Percentiles rank a stretch among this genome's conserved stretches.
phyloP scores from a whole-genome alignment of 2,797 vertebrate species.

The Epinephelus awoara region DNA sequence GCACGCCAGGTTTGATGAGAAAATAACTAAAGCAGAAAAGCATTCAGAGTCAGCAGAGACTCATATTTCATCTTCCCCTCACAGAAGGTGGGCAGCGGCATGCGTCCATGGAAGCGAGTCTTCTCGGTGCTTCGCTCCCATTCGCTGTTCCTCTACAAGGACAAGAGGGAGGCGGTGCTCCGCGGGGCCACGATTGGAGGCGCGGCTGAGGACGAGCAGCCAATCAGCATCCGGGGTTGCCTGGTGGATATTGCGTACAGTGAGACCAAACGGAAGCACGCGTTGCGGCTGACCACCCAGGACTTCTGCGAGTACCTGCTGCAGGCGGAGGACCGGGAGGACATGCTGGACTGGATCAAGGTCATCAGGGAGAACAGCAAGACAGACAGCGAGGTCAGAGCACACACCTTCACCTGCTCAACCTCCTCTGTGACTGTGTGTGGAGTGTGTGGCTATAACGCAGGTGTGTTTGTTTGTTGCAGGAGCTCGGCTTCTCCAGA shows the following conservation, averaged over 20 bases:
- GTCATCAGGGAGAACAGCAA: conserved; percentile 97
- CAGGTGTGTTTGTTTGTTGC: conserved; percentile 52
- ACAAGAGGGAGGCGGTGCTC: conserved; percentile 94
- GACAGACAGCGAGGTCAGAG: conserved; percentile 95
- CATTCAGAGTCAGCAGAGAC: accelerated
- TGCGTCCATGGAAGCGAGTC: conserved; percentile 97
- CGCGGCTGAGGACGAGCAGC: conserved; percentile 92
- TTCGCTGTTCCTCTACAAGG: conserved; percentile 96
- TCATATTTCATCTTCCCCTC: conserved; percentile 22
- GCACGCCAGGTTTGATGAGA: not conserved
- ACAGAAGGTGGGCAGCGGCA: conserved; percentile 95
- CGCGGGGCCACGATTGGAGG: conserved; percentile 87
- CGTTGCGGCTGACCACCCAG: conserved; percentile 96
- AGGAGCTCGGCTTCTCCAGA: conserved; percentile 95
- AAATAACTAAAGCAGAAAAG: not conserved
- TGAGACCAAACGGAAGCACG: conserved; percentile 97
- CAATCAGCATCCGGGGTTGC: conserved; percentile 96
- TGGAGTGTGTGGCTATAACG: not conserved
- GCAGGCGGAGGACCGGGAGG: conserved; percentile 97
- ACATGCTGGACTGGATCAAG: conserved; percentile 99
- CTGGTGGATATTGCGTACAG: conserved; percentile 99
- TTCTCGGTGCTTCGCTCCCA: conserved; percentile 93
- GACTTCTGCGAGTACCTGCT: conserved; percentile 99
- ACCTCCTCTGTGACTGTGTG: no score
- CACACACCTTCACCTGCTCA: not conserved